These are phyloP conservation scores for Nothocercus nigrocapillus DNA, from an alignment of 2,113 vertebrate species.

Conservation along the genomic window DNA sequence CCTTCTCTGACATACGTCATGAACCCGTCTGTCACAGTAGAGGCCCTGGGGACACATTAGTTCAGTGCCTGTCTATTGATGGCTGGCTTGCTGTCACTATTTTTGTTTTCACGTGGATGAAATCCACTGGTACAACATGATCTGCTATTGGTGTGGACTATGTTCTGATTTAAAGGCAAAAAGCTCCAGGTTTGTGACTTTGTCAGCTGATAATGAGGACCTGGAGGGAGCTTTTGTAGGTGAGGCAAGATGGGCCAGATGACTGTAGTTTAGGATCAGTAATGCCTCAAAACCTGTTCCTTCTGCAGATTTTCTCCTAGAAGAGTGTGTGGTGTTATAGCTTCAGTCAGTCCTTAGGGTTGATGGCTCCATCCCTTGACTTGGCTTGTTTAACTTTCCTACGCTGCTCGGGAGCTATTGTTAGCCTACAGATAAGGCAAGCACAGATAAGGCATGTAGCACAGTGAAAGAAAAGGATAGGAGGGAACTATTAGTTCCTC, in stretches of 20 bases:
- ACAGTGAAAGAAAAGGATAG: slow-evolving; percentile 1
- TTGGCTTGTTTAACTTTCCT: slow-evolving; percentile 46
- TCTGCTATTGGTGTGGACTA: background rate
- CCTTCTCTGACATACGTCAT: background rate
- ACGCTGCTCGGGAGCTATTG: background rate
- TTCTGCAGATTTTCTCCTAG: background rate
- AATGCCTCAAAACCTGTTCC: background rate
- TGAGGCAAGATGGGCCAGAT: background rate
- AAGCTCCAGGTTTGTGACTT: background rate
- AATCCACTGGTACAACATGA: background rate
- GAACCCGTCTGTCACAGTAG: background rate
- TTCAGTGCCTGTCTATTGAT: background rate
- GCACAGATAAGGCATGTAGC: slow-evolving; percentile 10
- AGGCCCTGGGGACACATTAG: background rate
- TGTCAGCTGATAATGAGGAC: background rate
- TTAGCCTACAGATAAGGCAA: slow-evolving; percentile 37
- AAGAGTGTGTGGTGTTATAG: background rate
- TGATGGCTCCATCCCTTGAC: background rate
- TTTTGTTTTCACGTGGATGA: background rate
- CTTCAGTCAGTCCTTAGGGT: background rate
- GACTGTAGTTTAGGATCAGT: background rate
- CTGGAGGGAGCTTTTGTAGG: background rate
- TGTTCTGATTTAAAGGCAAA: background rate
- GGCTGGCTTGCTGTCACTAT: background rate
- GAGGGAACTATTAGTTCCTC: background rate